phyloP scores from a whole-genome alignment of 35 echinoderm and acorn worm genomes.

The Hemicentrotus pulcherrimus region DNA sequence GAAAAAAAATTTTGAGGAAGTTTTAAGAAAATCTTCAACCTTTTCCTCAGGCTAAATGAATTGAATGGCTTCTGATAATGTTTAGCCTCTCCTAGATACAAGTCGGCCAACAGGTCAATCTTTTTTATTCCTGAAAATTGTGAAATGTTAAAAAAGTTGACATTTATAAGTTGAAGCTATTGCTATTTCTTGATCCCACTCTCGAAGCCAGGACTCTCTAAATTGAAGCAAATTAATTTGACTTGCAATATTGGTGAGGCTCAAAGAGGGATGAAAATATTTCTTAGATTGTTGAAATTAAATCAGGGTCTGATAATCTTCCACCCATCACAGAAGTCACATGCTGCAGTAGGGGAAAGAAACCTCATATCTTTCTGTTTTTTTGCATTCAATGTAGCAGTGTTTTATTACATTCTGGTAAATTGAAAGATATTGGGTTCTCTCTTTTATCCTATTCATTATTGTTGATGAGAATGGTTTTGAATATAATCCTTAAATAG shows the following conservation, averaged over 20 bases:
- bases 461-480: background rate
- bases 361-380: too few relatives aligned
- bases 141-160: background rate
- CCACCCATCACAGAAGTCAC: background rate
- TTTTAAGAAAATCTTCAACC: background rate
- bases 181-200: background rate
- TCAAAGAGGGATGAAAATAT: background rate
- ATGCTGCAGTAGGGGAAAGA: background rate
- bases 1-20: background rate
- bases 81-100: background rate
- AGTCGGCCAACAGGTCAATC: background rate
- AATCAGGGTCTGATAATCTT: background rate
- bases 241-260: slow-evolving; percentile 17
- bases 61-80: background rate
- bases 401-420: background rate
- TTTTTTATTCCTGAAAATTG: background rate
- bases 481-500: background rate
- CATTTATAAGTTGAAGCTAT: background rate
- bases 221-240: slow-evolving; percentile 1
- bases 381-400: background rate
- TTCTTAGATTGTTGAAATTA: background rate
- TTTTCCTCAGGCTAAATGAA: background rate
- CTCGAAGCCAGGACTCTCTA: background rate
- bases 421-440: background rate
- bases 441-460: background rate